Percentiles rank a stretch among this genome's conserved stretches.
Evolutionary conservation across 2,888 invertebrate species (phyloP).

Genomic region (Mythimna albipuncta): DNA sequence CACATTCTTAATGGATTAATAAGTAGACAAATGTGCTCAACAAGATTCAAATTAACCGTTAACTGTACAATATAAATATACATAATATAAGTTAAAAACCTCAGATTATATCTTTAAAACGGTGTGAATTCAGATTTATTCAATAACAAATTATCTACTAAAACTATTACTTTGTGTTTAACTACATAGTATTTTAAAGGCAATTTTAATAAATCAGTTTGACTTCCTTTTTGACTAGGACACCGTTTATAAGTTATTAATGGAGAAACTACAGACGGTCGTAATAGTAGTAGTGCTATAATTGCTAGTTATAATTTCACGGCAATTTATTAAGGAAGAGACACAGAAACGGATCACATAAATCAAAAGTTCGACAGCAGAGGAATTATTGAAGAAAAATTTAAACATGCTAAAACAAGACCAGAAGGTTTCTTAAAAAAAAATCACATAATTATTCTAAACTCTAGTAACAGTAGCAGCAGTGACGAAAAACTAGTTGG

Average conservation of each 20-base stretch:
- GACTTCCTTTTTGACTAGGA: conserved; percentile 26
- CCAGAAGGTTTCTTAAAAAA: not conserved
- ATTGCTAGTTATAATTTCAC: conserved; percentile 29
- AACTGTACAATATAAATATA: conserved; percentile 14
- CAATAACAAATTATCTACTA: conserved; percentile 30
- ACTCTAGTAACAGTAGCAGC: not conserved
- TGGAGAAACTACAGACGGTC: conserved; percentile 22
- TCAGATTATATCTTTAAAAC: conserved; percentile 2
- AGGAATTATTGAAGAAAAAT: not conserved
- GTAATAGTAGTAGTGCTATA: conserved; percentile 34
- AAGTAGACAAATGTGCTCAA: conserved; percentile 50
- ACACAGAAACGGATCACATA: conserved; percentile 4
- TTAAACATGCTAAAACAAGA: not conserved
- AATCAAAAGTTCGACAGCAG: not conserved
- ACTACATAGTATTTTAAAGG: conserved; percentile 32
- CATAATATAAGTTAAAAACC: not conserved
- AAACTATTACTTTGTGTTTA: conserved; percentile 33
- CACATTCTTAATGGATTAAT: conserved; percentile 54
- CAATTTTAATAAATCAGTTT: conserved; percentile 52
- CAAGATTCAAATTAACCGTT: conserved; percentile 42
- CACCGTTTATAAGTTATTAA: conserved; percentile 41
- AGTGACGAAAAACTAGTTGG: not conserved
- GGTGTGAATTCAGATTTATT: conserved; percentile 45
- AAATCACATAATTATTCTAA: not conserved
- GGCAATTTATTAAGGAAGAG: conserved; percentile 18